Base-by-base conservation (phyloP, 2,888 invertebrate genomes). In the Orthonychiurus folsomi region DNA sequence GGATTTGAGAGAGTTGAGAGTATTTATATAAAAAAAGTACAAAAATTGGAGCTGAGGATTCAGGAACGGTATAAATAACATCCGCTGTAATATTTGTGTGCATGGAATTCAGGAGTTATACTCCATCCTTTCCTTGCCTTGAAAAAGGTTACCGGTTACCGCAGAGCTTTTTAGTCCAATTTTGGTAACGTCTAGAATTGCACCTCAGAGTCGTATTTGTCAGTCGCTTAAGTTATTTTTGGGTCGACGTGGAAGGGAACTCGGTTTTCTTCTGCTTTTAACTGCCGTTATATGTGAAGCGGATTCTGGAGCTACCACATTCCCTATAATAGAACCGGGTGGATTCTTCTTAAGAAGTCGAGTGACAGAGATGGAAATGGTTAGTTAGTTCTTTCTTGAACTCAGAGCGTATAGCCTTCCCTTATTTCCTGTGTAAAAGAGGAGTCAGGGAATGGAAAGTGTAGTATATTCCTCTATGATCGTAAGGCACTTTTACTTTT, bases 151-250 rank as follows among this genome's bases (percentile, higher is more conserved):
- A 37, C n/a, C n/a, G n/a, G n/a, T n/a, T n/a, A n/a, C n/a, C n/a
- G n/a, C 56, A 61, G 59, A 67, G 64, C 65, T 66, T 68, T 71
- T 72, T 72, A 70, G 66, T 72, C 69, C 70, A 70, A 72, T 72
- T 72, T 72, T 67, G 72, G 72, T 70, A 72, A 72, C 70, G 70
- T 68, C 64, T 72, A 67, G 67, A 70, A 70, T 72, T 72, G 72
- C 69, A 68, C 70, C 72, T 70, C 67, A 61, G 72, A 72, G 72
- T 66, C 68, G 67, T 69, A 72, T 72, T 70, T 70, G 68, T 68
- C 70, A 70, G 72, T 69, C 64, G 69, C 69, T 69, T 67, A 66
- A 69, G 69, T 70, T 71, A 68, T 67, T 69, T 72, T 70, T 69
- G 60, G 69, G 68, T 64, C 64, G 57, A 56, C 54, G 53, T n/a